Evolutionary conservation across 2,888 invertebrate genomes (phyloP), one percentile per base, ranked within the genome.

Genomic region (Drosophila atroscutellata): DNA sequence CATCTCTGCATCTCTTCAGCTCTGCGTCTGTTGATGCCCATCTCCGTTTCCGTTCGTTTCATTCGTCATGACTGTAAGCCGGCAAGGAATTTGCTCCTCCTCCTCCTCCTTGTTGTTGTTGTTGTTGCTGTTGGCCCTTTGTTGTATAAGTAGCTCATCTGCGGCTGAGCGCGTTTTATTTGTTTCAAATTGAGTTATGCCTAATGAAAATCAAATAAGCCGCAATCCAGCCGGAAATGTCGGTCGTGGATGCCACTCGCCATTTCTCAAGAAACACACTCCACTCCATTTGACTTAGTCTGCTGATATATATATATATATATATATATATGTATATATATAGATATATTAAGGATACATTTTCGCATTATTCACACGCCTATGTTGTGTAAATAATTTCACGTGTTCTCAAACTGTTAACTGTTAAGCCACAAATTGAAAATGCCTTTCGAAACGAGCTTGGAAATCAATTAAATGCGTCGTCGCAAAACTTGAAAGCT

Each of bases 151-250:
- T 78, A 88, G 86, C 86, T 87, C 87, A 82, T 84, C 83, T 81
- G 81, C 80, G 86, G 86, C 86, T 80, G 86, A 83, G 82, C 80
- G 73, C 78, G 80, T 85, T 87, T 88, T 90, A 81, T 88, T 88
- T 82, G 90, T 83, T 83, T 90, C 84, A 87, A 91, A 91, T 91
- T 89, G 90, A 91, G 90, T 91, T 91, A 89, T 83, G 85, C 84
- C 83, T 89, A 91, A 91, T 91, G 89, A 91, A 90, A 91, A 90
- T 91, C 88, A 89, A 91, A 91, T 89, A 91, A 89, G 90, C 81
- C 82, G 73, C 85, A 79, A 83, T 86, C 89, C 84, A 86, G 86
- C 75, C 86, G 87, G 90, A 87, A 89, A 80, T 76, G 83, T 71
- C 75, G 77, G 61, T 66, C 39, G 66, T 58, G 72, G 68, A 45